Base-by-base conservation (phyloP, 2,797 vertebrate genomes). In the Lophotriccus pileatus region DNA sequence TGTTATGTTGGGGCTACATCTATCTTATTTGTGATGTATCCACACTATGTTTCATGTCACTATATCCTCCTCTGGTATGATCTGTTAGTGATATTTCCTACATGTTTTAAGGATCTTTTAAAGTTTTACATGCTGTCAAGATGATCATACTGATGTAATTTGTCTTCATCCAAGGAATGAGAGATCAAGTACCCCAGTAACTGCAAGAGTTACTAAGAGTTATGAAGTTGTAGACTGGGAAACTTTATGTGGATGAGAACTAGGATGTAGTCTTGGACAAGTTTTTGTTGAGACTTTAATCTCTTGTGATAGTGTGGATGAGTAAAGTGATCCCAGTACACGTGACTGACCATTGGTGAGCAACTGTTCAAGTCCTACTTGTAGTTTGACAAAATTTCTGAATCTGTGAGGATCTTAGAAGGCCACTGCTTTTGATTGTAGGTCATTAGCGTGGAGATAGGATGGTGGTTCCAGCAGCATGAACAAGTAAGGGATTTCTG, bases 311-410 rank as follows among this genome's bases (percentile, higher is more conserved):
- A 70, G 13, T 25, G 4, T 0, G 3, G 36, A 30, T 47, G 21
- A 88, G 5, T 53, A 36, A 36, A 75, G 34, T 2, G 1, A 62
- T 27, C 8, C 60, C 21, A 21, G 20, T 18, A 28, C 8, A 53
- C 14, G n/a, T 16, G 17, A 32, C 2, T 11, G 19, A n/a, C 2
- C 2, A 2, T 6, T 2, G 16, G 6, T 47, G 20, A 86, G 5
- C 28, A 63, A 36, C 9, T 56, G 13, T 64, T 69, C 15, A 55
- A 60, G 41, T 25, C 30, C 24, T 64, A n/a, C 24, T 43, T 30
- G 15, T 36, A 63, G 7, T 28, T 7, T 58, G 24, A 27, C 6
- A 53, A 53, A 39, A 59, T 50, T 80, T 64, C 30, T 59, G 23
- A 46, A 59, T 34, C 55, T 72, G 18, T 3, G 20, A 59, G 30